Conservation (phyloP, 2,113 vertebrate genomes). For the Festucalex cinctus region DNA sequence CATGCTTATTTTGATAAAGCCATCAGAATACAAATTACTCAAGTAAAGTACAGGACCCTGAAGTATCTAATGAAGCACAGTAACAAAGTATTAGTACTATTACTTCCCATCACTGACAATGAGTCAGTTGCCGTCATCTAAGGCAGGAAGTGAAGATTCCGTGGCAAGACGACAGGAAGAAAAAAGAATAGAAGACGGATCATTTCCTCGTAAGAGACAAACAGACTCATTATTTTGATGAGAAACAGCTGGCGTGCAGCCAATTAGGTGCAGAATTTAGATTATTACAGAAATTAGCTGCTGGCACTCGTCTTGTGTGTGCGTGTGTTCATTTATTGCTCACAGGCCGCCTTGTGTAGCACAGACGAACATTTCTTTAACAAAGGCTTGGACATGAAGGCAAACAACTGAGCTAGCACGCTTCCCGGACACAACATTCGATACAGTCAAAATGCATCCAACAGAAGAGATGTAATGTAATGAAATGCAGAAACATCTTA, state of each 20-base stretch:
- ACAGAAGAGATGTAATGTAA: not conserved
- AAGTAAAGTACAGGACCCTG: too few relatives aligned
- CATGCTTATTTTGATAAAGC: too few relatives aligned
- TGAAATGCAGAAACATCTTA: not conserved
- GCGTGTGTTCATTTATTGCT: not conserved
- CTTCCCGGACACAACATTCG: not conserved
- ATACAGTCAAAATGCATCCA: not conserved
- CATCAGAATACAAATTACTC: too few relatives aligned
- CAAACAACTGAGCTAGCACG: not conserved
- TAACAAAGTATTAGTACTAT: not conserved
- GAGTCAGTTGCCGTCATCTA: conserved; percentile 5
- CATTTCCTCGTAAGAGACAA: conserved; percentile 55
- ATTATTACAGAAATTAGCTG: conserved; percentile 69
- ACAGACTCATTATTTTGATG: conserved; percentile 68
- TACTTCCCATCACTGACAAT: not conserved
- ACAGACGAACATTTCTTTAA: conserved; percentile 20
- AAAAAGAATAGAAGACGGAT: conserved; percentile 32
- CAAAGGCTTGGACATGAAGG: conserved; percentile 26
- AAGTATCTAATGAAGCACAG: too few relatives aligned
- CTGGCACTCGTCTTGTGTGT: conserved; percentile 31
- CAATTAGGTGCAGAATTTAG: conserved; percentile 70
- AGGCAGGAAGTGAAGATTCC: conserved; percentile 12
- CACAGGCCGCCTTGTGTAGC: conserved; percentile 23
- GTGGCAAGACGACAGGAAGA: not conserved
- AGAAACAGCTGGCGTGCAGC: conserved; percentile 71